Base-by-base conservation (phyloP, 1,140 invertebrate genomes). In the Pseudomyrmex concolor region DNA sequence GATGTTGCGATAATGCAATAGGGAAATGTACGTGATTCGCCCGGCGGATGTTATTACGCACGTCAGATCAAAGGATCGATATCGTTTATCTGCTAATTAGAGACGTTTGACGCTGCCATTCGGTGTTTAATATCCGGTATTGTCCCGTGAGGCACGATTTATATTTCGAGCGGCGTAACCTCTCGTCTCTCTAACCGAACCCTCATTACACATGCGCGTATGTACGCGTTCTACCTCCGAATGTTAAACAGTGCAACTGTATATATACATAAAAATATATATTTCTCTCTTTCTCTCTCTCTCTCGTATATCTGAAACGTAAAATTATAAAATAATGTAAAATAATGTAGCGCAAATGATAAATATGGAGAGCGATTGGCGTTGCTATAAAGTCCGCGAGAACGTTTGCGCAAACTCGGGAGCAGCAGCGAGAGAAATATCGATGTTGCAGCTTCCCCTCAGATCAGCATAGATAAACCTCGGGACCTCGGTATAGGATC, bases 31-130 rank as follows among this genome's bases (percentile, higher is more conserved):
- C 64, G 10, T 50, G 76, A 68, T 70, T 55, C 17, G 73, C 73
- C 73, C 63, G 25, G 62, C 76, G 66, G 76, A 80, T 80, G 54
- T 70, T 80, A 80, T 80, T 70, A 50, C 76, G 54, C 54, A 70
- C 54, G 12, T 80, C n/a, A 7, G 43, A 19, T 80, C 66, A 80
- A 70, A 80, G 76, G 64, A 60, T 80, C 76, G 76, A 80, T 80
- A 60, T 60, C 54, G 43, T 80, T 80, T 70, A 70, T 80, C 76
- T 17, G 66, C 43, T 70, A 70, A 70, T 80, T 80, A 68, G 51
- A 80, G 54, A 70, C 55, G 76, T 80, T 80, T 80, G 51, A 70
- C 43, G 76, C 19, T 59, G 76, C 19, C 64, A 70, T 80, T 67
- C 74, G 25, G 17, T 67, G 74, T 77, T 80, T 80, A 80, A 80